Percentiles rank a stretch among this genome's conserved stretches.
phyloP scores from a whole-genome alignment of 1,140 invertebrate genomes.

The Daktulosphaira vitifoliae region DNA sequence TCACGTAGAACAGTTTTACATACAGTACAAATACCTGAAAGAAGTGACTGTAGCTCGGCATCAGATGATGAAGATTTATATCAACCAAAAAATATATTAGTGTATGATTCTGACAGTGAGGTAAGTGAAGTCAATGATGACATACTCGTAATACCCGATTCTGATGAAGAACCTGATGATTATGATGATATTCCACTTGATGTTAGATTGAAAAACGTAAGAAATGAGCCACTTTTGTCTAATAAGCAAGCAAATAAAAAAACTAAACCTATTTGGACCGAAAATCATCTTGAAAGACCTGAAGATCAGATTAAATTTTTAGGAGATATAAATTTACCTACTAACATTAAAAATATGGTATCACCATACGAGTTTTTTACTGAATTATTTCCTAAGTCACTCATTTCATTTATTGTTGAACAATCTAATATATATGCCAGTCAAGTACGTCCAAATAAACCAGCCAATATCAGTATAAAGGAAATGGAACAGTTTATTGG shows the following conservation, averaged over 20 bases:
- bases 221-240: background rate
- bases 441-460: background rate
- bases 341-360: background rate
- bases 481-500: conserved; percentile 22
- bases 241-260: background rate
- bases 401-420: background rate
- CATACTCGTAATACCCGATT: background rate
- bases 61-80: too few relatives aligned
- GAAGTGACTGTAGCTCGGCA: too few relatives aligned
- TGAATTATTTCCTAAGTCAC: background rate
- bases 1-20: too few relatives aligned
- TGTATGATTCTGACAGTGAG: too few relatives aligned
- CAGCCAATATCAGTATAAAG: background rate
- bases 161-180: background rate
- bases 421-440: conserved; percentile 1
- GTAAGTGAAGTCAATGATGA: too few relatives aligned
- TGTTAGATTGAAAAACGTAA: background rate
- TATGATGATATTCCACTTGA: background rate
- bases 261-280: background rate
- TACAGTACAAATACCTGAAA: too few relatives aligned
- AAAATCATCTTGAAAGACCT: background rate
- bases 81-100: too few relatives aligned
- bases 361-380: background rate
- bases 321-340: background rate
- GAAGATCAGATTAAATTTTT: background rate